These are phyloP conservation scores for Saturnia pavonia DNA, from an alignment of 2,888 invertebrate species.

Conservation along the genomic window DNA sequence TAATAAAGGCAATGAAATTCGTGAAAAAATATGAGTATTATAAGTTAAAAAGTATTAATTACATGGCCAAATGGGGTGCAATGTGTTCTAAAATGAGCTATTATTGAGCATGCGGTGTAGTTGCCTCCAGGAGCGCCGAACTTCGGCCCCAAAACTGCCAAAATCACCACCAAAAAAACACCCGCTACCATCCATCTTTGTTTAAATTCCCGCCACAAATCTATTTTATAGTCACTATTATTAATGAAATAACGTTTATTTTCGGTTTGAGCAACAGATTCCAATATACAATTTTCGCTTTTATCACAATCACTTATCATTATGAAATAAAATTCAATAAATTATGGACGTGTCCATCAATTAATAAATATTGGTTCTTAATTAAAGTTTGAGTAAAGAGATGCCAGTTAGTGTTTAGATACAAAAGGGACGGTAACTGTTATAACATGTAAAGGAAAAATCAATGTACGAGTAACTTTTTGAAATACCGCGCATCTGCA, in stretches of 20 bases:
- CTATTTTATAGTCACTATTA: slow-evolving; percentile 46
- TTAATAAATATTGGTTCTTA: not conserved
- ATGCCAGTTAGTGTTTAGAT: not conserved
- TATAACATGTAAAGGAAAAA: slow-evolving; percentile 5
- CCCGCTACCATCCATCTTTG: slow-evolving; percentile 63
- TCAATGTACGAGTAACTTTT: slow-evolving; percentile 19
- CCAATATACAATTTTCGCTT: slow-evolving; percentile 23
- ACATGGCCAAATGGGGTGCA: slow-evolving; percentile 66
- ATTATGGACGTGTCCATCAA: not conserved
- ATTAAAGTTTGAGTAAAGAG: not conserved
- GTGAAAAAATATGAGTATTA: not conserved
- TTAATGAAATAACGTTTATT: slow-evolving; percentile 26
- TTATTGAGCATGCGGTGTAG: slow-evolving; percentile 58
- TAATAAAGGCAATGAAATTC: not conserved
- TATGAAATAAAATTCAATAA: not conserved
- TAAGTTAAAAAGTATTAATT: slow-evolving; percentile 40
- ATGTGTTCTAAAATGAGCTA: slow-evolving; percentile 68
- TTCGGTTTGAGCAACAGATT: slow-evolving; percentile 31
- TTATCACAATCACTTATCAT: slow-evolving; percentile 14
- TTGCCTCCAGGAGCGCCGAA: slow-evolving; percentile 73
- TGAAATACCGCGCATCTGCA: slow-evolving; percentile 23
- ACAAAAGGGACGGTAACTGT: not conserved
- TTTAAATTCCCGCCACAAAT: slow-evolving; percentile 53
- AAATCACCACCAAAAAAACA: slow-evolving; percentile 52
- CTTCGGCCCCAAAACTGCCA: slow-evolving; percentile 60